Conservation (phyloP, 2,113 vertebrate species). For the Taxidea taxus region DNA sequence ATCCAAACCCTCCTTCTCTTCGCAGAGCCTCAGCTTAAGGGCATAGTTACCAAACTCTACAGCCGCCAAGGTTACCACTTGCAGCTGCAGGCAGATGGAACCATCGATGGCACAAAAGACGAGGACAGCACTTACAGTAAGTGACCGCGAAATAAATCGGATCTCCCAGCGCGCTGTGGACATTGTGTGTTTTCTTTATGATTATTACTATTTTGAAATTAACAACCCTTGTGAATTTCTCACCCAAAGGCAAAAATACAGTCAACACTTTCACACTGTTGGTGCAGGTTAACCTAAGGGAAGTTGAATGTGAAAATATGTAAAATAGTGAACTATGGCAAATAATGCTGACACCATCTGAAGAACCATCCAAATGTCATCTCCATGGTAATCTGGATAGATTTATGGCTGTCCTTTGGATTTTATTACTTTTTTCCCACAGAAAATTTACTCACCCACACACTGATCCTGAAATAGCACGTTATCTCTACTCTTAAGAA, state of each 20-base stretch:
- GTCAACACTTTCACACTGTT: not conserved
- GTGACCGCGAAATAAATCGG: conserved; percentile 75
- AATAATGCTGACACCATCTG: conserved; percentile 77
- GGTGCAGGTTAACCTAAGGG: conserved; percentile 39
- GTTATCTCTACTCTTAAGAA: conserved; percentile 72
- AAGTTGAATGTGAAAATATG: conserved; percentile 63
- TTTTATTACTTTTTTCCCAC: conserved; percentile 79
- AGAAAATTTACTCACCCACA: conserved; percentile 83
- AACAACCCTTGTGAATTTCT: not conserved
- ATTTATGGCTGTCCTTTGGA: conserved; percentile 81
- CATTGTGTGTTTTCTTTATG: not conserved
- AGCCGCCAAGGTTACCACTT: conserved; percentile 99
- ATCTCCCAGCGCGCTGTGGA: conserved; percentile 54
- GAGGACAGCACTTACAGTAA: conserved; percentile 98
- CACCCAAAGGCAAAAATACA: not conserved
- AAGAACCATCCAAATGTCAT: conserved; percentile 84
- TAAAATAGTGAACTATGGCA: conserved; percentile 68
- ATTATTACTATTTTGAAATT: not conserved
- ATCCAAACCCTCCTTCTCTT: conserved; percentile 75
- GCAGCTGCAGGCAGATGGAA: conserved; percentile 99
- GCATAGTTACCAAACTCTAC: conserved; percentile 99
- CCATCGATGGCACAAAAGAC: conserved; percentile 98
- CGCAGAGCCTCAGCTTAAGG: conserved; percentile 99
- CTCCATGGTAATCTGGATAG: conserved; percentile 83
- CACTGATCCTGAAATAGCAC: conserved; percentile 78